These are phyloP conservation scores for Diglossa cyanea DNA, from an alignment of 2,797 vertebrate species.

Conservation along the genomic window DNA sequence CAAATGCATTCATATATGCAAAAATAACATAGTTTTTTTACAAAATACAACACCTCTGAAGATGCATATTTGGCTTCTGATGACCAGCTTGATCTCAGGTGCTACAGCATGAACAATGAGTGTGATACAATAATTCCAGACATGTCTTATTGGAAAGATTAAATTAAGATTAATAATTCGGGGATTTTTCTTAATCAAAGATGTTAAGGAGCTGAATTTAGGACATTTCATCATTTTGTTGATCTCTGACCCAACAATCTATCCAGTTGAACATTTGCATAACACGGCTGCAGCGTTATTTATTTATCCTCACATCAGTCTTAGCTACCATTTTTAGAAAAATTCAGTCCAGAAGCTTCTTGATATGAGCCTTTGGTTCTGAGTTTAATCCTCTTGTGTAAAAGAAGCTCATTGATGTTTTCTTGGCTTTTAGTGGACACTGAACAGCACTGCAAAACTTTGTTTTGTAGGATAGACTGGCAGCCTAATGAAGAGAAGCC, in stretches of 20 bases:
- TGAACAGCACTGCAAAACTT: constrained; percentile 32
- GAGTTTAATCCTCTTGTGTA: constrained; percentile 43
- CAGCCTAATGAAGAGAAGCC: constrained; percentile 44
- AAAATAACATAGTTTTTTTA: background rate
- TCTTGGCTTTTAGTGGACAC: constrained; percentile 32
- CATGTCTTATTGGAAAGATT: background rate
- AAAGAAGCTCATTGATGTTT: constrained; percentile 35
- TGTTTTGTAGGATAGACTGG: constrained; percentile 16
- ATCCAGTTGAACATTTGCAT: background rate
- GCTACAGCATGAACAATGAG: background rate
- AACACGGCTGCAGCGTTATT: background rate
- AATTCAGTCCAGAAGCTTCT: constrained; percentile 22
- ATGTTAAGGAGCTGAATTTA: background rate
- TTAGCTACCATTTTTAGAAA: background rate
- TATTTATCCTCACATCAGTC: background rate
- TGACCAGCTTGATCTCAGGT: background rate
- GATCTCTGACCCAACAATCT: background rate
- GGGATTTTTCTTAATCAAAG: rapidly evolving
- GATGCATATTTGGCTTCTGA: background rate
- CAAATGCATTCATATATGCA: background rate
- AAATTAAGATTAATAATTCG: background rate
- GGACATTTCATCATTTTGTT: background rate
- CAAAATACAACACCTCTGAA: background rate
- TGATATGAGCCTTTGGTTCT: constrained; percentile 19
- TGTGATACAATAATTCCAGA: background rate